Base-by-base conservation (phyloP, 2,888 invertebrate genomes). In the Oxyteleia sp. region DNA sequence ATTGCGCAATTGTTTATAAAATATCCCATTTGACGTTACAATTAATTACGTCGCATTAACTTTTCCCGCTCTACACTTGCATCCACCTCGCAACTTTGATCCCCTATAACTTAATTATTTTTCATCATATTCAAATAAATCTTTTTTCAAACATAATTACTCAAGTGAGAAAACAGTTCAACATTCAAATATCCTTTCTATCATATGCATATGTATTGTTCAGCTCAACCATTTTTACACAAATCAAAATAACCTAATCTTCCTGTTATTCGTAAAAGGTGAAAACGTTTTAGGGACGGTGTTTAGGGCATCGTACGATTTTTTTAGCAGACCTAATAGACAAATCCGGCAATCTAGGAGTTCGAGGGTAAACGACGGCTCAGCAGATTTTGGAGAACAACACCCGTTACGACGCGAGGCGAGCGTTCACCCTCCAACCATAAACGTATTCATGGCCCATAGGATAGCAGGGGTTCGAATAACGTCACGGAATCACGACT, bases 401-500 rank as follows among this genome's bases (percentile, higher is more conserved):
- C 47, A 71, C 63, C 55, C 53, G 43, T 80, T 79, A 69, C 75
- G 59, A 74, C 53, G 55, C 41, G 29, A 16, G 38, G 26, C 41
- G 64, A 53, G 43, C 41, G 43, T 64, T 80, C 83, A 85, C 85
- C 82, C 83, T 83, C 83, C 64, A 78, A 64, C 81, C 88, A 90
- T 91, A 91, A 91, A 91, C 87, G 89, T 91, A 91, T 91, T 91
- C 91, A 91, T 91, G 88, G 88, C 86, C 82, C 84, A 64, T 80
- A 79, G 81, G 82, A 75, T 85, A 78, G 84, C 74, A 82, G 86
- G 88, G 87, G 85, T 85, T 79, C 81, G 75, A 86, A 88, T 90
- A 89, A 90, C 89, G 90, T 90, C 90, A 88, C 85, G 91, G 87
- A 91, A 92, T 91, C 91, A 90, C 85, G 86, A 90, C 87, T 89